These are phyloP conservation scores for Hoplostethus mediterraneus DNA, from an alignment of 2,797 vertebrate genomes.

Conservation along the genomic window DNA sequence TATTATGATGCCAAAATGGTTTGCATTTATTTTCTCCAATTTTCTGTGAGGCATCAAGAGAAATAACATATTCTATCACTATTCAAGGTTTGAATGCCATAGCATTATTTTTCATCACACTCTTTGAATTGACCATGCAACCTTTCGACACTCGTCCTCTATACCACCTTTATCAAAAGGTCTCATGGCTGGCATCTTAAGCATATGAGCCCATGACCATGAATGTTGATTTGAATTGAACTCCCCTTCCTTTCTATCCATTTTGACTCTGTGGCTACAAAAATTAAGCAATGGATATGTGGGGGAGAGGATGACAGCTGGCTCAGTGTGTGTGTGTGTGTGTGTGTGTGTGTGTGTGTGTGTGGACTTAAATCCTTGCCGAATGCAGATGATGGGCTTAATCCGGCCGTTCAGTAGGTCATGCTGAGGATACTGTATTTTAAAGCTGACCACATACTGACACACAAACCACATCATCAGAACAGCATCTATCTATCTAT, in stretches of 20 bases:
- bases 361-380: slow-evolving; percentile 62
- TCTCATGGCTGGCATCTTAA: no score
- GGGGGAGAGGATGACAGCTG: slow-evolving; percentile 73
- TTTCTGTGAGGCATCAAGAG: background rate
- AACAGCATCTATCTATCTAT: background rate
- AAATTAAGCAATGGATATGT: slow-evolving; percentile 28
- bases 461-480: slow-evolving; percentile 33
- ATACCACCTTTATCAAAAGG: background rate
- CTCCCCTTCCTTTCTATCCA: slow-evolving; percentile 15
- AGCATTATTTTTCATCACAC: no score
- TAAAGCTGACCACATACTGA: slow-evolving; percentile 42
- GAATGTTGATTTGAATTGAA: slow-evolving; percentile 30
- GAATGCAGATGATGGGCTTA: slow-evolving; percentile 77
- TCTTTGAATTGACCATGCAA: background rate
- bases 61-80: slow-evolving; percentile 7
- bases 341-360: slow-evolving; percentile 10
- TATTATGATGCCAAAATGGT: slow-evolving; percentile 16
- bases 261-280: slow-evolving; percentile 47
- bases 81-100: no score
- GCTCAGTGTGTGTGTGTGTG: slow-evolving; percentile 37
- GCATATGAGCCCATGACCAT: slow-evolving; percentile 28
- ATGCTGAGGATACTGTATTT: slow-evolving; percentile 55
- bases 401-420: slow-evolving; percentile 80
- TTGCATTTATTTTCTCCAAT: slow-evolving; percentile 13
- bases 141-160: slow-evolving; percentile 2